Conservation (phyloP, 2,797 vertebrate genomes). For the Cyclopterus lumpus region DNA sequence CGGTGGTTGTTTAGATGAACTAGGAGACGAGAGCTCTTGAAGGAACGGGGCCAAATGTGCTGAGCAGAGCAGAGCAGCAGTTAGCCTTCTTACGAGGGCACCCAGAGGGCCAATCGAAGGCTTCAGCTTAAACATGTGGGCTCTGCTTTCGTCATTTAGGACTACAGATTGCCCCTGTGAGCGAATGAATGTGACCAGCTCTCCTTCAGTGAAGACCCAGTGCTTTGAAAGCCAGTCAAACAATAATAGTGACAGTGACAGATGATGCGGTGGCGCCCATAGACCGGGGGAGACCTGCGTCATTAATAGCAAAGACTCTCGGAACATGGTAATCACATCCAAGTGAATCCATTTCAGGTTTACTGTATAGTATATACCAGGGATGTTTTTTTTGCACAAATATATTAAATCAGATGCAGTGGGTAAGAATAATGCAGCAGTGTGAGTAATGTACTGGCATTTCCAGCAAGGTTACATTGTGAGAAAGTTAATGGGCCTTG, state of each 20-base stretch:
- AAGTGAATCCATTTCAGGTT: constrained; percentile 70
- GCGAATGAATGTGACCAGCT: constrained; percentile 49
- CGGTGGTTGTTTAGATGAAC: constrained; percentile 69
- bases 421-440: constrained; percentile 68
- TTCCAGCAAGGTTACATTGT: constrained; percentile 71
- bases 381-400: constrained; percentile 55
- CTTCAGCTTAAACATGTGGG: constrained; percentile 64
- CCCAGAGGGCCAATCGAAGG: constrained; percentile 62
- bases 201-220: constrained; percentile 26
- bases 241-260: constrained; percentile 70
- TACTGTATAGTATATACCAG: constrained; percentile 50
- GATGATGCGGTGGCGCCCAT: constrained; percentile 52
- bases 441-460: constrained; percentile 76
- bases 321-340: constrained; percentile 67
- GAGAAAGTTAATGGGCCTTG: constrained; percentile 61
- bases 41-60: constrained; percentile 70
- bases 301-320: constrained; percentile 70
- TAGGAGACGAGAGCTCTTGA: constrained; percentile 59
- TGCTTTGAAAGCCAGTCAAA: constrained; percentile 67
- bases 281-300: constrained; percentile 56
- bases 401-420: constrained; percentile 65
- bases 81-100: constrained; percentile 61
- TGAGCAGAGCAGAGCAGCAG: constrained; percentile 69
- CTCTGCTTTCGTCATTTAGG: constrained; percentile 62
- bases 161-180: constrained; percentile 40